Evolutionary conservation across 2,888 invertebrate species (phyloP), one percentile per base, ranked within the genome.

Genomic region (Metalampra italica): DNA sequence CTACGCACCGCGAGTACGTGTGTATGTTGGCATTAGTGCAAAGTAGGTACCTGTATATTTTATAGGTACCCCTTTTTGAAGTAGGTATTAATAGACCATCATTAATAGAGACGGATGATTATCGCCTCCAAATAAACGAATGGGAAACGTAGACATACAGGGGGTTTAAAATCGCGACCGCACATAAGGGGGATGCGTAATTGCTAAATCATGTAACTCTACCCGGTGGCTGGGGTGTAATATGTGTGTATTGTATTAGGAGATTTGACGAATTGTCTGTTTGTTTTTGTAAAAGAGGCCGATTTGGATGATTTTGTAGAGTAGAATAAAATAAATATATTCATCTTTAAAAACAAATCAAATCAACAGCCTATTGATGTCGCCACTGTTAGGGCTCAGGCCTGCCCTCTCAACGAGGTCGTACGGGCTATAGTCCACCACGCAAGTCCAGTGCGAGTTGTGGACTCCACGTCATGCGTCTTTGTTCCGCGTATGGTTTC

Each of bases 171-270:
- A 30, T 11, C n/a, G 42, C 14, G 32, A 13, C 43, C 41, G 11
- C 41, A 29, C 42, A 37, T 43, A 41, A 43, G 30, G 49, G 57
- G 70, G 67, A 64, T 52, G 57, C 52, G 56, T 78, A 79, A 79
- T 78, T 76, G 79, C 70, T 65, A 69, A 79, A 75, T 70, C 71
- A 68, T 76, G 78, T 77, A 72, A 69, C 76, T 54, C 49, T 52
- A 65, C 65, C 63, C 58, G 47, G 44, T n/a, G 47, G 52, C 51
- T 54, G 54, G 53, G 39, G 42, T 48, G 34, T 49, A 52, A 60
- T 63, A 54, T 54, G 57, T 47, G 48, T 53, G 43, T 51, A 56
- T 50, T 54, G 49, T 43, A 32, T 36, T 36, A 36, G 11, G 36
- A 52, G 56, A 58, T 51, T 51, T 53, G 55, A 49, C 57, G 62